Base-by-base conservation (phyloP, 2,888 invertebrate species). In the Galerucella nymphaeae region DNA sequence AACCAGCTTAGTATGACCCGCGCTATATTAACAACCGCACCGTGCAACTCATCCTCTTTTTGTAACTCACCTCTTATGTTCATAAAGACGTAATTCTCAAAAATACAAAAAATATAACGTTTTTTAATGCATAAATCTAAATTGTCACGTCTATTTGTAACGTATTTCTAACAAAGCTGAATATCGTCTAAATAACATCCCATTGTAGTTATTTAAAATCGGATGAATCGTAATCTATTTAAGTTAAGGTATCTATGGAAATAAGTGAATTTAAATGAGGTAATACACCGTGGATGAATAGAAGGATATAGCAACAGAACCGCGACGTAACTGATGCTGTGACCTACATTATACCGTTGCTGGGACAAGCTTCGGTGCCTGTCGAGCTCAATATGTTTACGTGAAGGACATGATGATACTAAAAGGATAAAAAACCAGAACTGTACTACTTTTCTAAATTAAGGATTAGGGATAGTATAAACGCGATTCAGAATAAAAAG, bases 321-420 rank as follows among this genome's bases (percentile, higher is more conserved):
- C 59, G 59, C 38, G 30, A 59, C 59, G 59, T 8, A 59, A 13
- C 59, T 23, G 59, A 59, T 59, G 59, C 30, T 38, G 30, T 59
- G 59, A 59, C 59, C 59, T 38, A 59, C 59, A 59, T 59, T 38
- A 16, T n/a, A 16, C 38, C 59, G 59, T 59, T 59, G 59, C 59
- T 59, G 59, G 59, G 59, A 59, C 30, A 59, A 59, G 30, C 38
- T n/a, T 38, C 38, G 38, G 59, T 38, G 59, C 59, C 59, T 38
- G 30, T 38, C 14, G 59, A 59, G 59, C 14, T 59, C 59, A 18
- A 38, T 59, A 38, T 38, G 59, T 59, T 30, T 55, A 13, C 20
- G 20, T 55, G 55, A 30, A 58, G 23, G 58, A 38, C 9, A 30
- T 38, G 59, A 59, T 59, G n/a, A 23, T 0, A 59, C 16, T 59